Base-by-base conservation (phyloP, 2,888 invertebrate species). In the Plusia festucae region DNA sequence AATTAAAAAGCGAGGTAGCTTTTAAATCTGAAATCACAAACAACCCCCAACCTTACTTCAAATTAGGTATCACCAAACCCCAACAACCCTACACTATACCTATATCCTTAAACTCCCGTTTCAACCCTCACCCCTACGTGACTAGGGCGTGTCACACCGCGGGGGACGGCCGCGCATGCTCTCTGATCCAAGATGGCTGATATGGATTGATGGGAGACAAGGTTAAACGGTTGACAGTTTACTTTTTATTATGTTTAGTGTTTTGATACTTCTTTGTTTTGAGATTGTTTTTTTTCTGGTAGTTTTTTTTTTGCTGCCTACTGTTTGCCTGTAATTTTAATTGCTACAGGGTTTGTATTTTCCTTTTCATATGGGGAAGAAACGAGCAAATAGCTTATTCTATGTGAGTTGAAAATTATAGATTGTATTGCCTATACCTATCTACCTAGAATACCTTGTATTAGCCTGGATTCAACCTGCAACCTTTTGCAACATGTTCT, bases 81-180 rank as follows among this genome's bases (percentile, higher is more conserved):
- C 59, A 46, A 24, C 2, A 24, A 22, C 34, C 46, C 67, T 51
- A 30, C 65, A 27, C 65, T 61, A 63, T 67, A 68, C 68, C 61
- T 70, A 71, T 24, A 78, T 81, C 82, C 83, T 84, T 78, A 63
- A 79, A 83, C 84, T 83, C 82, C 78, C 82, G 76, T 77, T 40
- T 83, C 76, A 85, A 76, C 82, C 80, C 69, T 78, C 70, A 69
- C 72, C 76, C 79, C 27, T 64, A 55, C 27, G 34, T 59, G 72
- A 3, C 46, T 89, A 79, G 84, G 88, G 90, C 92, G 92, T 89
- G 90, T 86, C 88, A 61, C 90, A 20, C 90, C 67, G 85, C 88
- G 79, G 91, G 89, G 88, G 89, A 57, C 90, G 87, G 67, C 68
- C 88, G 91, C 93, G 93, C 93, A 90, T 91, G 94, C 91, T 83